A percentile compares a stretch with the other conserved stretches of the same genome.
phyloP scores from a whole-genome alignment of 2,888 invertebrate genomes.

The Pseudococcus jackbeardsleyi region DNA sequence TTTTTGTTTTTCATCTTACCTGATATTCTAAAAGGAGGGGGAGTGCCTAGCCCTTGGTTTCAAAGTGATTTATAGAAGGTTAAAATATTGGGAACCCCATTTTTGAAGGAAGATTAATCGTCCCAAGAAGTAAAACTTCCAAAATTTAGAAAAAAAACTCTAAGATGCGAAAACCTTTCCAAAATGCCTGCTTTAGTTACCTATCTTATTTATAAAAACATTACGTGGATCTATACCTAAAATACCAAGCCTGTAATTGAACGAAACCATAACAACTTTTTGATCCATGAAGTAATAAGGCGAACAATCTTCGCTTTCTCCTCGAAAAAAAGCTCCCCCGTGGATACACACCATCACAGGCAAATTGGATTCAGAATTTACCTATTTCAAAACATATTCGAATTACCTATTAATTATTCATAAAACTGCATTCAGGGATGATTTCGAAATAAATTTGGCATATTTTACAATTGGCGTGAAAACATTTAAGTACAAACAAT shows the following conservation, averaged over 20 bases:
- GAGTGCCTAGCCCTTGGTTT: no score
- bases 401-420: background rate
- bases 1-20: no score
- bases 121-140: no score
- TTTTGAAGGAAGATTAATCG: no score
- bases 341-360: constrained; percentile 72
- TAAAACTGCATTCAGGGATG: background rate
- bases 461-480: constrained; percentile 68
- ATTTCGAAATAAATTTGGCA: background rate
- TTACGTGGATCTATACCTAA: constrained; percentile 69
- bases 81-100: no score
- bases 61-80: no score
- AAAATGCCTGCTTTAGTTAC: no score
- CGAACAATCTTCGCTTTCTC: constrained; percentile 72
- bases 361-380: constrained; percentile 64
- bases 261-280: constrained; percentile 71
- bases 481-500: constrained; percentile 74
- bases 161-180: no score
- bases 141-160: no score
- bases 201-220: no score
- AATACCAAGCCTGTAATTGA: constrained; percentile 70
- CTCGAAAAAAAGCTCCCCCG: constrained; percentile 75
- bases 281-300: constrained; percentile 76
- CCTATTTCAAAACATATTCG: background rate
- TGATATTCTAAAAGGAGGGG: no score